Base-by-base conservation (phyloP, 2,113 vertebrate genomes). In the Ophthalmotilapia sp. region DNA sequence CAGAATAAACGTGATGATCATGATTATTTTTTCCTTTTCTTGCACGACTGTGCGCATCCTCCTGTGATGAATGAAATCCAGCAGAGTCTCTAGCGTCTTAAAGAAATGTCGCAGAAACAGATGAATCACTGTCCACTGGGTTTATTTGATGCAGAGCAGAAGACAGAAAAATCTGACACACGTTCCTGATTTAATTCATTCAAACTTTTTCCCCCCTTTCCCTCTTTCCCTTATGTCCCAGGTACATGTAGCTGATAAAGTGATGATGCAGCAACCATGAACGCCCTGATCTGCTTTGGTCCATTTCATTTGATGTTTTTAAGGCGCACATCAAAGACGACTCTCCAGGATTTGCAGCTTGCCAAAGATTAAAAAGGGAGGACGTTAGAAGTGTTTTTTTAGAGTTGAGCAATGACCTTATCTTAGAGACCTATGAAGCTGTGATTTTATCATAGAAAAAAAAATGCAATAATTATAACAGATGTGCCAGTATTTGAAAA, bases 281-380 rank as follows among this genome's bases (percentile, higher is more conserved):
- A 82, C 73, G 17, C 81, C 82, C 86, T 73, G 36, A 87, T 85
- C 79, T 31, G 79, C 85, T 86, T 82, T 80, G 79, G 56, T 82
- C 81, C 53, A 1, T 88, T 91, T 86, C 31, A 93, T 90, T 79
- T 92, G 82, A 92, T 84, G 84, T 90, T 90, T 90, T 91, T 75
- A 51, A 84, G 70, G 54, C 13, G 14, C 38, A 86, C 89, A 80
- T 92, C 83, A 86, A 90, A 91, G 81, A n/a, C 17, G 73, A 15
- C 84, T 84, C 79, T 87, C 29, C 80, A 45, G 68, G 38, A 21
- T 56, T 31, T 60, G 14, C 80, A 36, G 70, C 80, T 54, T 58
- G 82, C 55, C 36, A 86, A 80, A 79, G 79, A 88, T 90, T 90
- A 82, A 90, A 86, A 70, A 70, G 26, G 19, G 40, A 79, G 13